These are phyloP conservation scores for Crotophaga sulcirostris DNA, from an alignment of 2,113 vertebrate genomes.

Conservation along the genomic window DNA sequence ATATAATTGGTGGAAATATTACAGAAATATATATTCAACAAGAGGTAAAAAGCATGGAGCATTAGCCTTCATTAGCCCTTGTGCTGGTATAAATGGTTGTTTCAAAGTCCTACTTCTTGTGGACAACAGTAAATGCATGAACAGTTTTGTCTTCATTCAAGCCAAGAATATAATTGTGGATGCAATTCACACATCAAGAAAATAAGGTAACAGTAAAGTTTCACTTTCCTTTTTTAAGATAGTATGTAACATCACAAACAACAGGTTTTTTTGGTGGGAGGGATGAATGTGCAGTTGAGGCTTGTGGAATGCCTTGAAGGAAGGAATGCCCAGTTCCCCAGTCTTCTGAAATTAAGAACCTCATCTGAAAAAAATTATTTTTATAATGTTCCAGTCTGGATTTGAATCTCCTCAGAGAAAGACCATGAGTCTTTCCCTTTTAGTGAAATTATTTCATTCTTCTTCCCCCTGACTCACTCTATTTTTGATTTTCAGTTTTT, in stretches of 20 bases:
- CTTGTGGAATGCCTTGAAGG: background rate
- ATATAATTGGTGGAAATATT: background rate
- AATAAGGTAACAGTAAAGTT: background rate
- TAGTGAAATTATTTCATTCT: background rate
- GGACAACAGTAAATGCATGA: background rate
- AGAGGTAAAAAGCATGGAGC: background rate
- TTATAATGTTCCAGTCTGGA: background rate
- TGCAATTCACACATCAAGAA: background rate
- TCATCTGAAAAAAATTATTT: background rate
- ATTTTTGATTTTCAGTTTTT: background rate
- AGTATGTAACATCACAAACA: background rate
- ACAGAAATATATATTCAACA: constrained; percentile 7
- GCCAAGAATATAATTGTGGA: background rate
- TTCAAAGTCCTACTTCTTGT: background rate
- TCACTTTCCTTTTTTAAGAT: background rate
- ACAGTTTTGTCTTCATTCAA: background rate
- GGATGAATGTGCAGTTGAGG: background rate
- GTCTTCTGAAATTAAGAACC: background rate
- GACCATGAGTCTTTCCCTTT: background rate
- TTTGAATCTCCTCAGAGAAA: background rate
- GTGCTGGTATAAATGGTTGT: background rate
- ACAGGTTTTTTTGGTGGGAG: background rate
- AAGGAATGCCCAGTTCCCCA: background rate
- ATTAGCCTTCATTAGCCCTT: constrained; percentile 11
- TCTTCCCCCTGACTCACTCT: background rate